A percentile compares a stretch with the other conserved stretches of the same genome.
Evolutionary conservation across 2,113 vertebrate genomes (phyloP).

Genomic region (Progne subis): DNA sequence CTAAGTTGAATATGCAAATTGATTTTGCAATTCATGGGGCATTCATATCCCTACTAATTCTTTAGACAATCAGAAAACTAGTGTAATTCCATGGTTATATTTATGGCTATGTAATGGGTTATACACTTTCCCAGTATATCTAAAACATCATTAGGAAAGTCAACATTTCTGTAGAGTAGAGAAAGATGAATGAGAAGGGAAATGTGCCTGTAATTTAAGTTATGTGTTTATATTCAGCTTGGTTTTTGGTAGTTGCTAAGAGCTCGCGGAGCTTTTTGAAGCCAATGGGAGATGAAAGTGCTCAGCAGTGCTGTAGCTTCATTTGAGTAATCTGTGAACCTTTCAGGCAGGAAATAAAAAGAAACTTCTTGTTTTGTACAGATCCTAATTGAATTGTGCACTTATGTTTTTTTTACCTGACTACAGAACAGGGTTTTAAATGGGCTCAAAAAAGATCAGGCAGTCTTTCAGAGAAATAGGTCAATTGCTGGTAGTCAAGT

Average conservation of each 20-base stretch:
- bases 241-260: background rate
- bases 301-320: background rate
- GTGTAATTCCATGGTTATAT: background rate
- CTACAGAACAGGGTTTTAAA: background rate
- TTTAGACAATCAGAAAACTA: background rate
- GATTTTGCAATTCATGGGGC: background rate
- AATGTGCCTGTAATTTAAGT: background rate
- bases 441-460: background rate
- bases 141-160: background rate
- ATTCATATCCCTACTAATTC: background rate
- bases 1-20: background rate
- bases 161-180: background rate
- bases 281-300: background rate
- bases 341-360: background rate
- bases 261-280: background rate
- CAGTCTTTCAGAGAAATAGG: background rate
- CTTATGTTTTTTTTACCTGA: background rate
- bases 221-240: background rate
- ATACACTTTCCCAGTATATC: background rate
- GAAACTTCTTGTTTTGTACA: background rate
- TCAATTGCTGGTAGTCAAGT: background rate
- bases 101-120: background rate
- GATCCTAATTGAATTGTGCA: background rate
- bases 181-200: background rate
- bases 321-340: background rate